These are phyloP conservation scores for Prunella strophiata DNA, from an alignment of 2,797 vertebrate genomes.

Conservation along the genomic window DNA sequence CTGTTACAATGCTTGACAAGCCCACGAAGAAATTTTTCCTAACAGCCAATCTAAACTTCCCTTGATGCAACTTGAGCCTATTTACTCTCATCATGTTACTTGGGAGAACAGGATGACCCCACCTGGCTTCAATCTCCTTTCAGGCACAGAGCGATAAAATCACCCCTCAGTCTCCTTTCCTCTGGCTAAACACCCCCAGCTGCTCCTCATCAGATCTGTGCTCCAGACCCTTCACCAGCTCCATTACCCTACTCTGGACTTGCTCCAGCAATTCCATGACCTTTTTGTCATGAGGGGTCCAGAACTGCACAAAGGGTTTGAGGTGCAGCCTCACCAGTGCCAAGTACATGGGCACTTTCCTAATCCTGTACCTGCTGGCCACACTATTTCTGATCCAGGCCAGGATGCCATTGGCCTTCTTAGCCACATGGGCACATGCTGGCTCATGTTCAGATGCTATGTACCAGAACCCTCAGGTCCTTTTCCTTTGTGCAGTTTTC, in stretches of 20 bases:
- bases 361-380: background rate
- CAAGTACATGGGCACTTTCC: background rate
- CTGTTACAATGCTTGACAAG: background rate
- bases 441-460: background rate
- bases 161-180: background rate
- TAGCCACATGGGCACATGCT: background rate
- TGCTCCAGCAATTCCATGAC: background rate
- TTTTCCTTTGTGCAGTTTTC: background rate
- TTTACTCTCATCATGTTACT: background rate
- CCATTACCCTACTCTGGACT: too few relatives aligned
- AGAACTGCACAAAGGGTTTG: background rate
- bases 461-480: background rate
- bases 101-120: background rate
- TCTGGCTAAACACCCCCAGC: background rate
- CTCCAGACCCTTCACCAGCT: background rate
- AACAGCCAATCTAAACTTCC: background rate
- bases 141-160: accelerated
- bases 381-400: background rate
- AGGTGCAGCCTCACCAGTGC: accelerated
- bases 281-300: background rate
- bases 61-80: background rate
- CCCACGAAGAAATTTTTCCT: background rate
- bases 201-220: background rate
- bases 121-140: background rate
- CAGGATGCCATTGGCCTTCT: background rate